phyloP scores from a whole-genome alignment of 2,888 invertebrate genomes.

The Monoplex corrugatus region DNA sequence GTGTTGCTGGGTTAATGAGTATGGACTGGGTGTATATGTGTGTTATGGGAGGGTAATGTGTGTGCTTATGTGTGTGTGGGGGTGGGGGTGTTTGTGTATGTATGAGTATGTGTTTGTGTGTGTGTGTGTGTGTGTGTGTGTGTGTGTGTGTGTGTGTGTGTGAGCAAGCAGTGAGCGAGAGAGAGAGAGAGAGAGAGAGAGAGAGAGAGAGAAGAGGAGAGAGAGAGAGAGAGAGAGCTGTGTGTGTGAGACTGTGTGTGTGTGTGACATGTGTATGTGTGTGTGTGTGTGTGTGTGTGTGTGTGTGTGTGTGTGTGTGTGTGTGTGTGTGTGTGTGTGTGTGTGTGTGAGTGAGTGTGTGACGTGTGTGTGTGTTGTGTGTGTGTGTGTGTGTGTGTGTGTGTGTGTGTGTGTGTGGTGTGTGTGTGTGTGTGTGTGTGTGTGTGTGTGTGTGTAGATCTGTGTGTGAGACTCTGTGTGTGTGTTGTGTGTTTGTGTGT shows the following conservation, averaged over 20 bases:
- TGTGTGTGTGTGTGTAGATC: not conserved
- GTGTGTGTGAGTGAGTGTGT: too few species aligned
- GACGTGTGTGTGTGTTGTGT: too few species aligned
- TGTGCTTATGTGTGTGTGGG: not conserved
- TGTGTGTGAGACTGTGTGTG: too few species aligned
- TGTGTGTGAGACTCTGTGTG: not conserved
- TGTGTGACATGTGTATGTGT: too few species aligned
- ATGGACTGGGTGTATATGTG: constrained; percentile 32
- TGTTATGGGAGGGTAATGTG: too few species aligned
- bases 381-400: not conserved
- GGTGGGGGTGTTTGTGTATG: not conserved
- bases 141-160: not conserved
- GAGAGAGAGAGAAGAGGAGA: too few species aligned
- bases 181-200: too few species aligned
- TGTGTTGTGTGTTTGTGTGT: not conserved
- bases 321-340: too few species aligned
- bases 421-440: not conserved
- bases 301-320: too few species aligned
- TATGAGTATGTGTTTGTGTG: not conserved
- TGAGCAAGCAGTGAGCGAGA: too few species aligned
- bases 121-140: not conserved
- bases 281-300: too few species aligned
- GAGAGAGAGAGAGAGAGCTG: too few species aligned
- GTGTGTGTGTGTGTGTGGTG: not conserved
- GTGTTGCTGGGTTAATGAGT: not conserved